Conservation (phyloP, 2,113 vertebrate species). For the Gobius niger region DNA sequence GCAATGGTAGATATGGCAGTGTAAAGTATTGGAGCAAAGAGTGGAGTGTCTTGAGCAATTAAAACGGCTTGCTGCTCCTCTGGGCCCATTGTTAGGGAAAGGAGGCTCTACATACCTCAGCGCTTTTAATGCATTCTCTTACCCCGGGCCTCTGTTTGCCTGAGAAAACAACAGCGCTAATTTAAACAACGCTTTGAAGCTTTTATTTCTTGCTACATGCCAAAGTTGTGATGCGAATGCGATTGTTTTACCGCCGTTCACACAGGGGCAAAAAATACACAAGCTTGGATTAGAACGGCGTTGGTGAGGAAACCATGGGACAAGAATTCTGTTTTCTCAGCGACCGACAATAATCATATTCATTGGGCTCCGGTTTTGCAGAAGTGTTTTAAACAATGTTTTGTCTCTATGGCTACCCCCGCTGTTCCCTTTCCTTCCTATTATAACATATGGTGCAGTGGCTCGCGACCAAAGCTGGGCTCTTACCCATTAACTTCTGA, state of each 20-base stretch:
- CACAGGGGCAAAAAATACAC: background rate
- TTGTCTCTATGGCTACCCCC: slow-evolving; percentile 6
- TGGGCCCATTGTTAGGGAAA: slow-evolving; percentile 40
- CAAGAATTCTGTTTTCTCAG: slow-evolving; percentile 1
- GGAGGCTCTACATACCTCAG: slow-evolving; percentile 36
- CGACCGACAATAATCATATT: slow-evolving; percentile 5
- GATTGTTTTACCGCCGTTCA: slow-evolving; percentile 1
- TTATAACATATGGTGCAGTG: background rate
- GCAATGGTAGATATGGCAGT: slow-evolving; percentile 56
- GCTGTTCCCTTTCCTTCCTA: slow-evolving; percentile 6
- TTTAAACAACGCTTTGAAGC: slow-evolving; percentile 16
- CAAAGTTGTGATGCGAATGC: slow-evolving; percentile 9
- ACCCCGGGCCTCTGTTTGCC: slow-evolving; percentile 27
- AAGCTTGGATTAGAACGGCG: background rate
- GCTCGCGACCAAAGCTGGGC: background rate
- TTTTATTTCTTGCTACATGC: slow-evolving; percentile 16
- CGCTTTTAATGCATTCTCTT: slow-evolving; percentile 28
- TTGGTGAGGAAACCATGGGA: background rate
- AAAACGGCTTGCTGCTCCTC: slow-evolving; percentile 50
- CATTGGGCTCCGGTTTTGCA: background rate
- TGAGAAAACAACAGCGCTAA: slow-evolving; percentile 39
- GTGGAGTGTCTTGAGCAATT: slow-evolving; percentile 57
- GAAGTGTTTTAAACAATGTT: slow-evolving; percentile 6
- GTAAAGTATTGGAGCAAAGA: slow-evolving; percentile 40
- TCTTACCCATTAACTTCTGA: background rate